Base-by-base conservation (phyloP, 2,113 vertebrate genomes). In the Cyanoderma ruficeps region DNA sequence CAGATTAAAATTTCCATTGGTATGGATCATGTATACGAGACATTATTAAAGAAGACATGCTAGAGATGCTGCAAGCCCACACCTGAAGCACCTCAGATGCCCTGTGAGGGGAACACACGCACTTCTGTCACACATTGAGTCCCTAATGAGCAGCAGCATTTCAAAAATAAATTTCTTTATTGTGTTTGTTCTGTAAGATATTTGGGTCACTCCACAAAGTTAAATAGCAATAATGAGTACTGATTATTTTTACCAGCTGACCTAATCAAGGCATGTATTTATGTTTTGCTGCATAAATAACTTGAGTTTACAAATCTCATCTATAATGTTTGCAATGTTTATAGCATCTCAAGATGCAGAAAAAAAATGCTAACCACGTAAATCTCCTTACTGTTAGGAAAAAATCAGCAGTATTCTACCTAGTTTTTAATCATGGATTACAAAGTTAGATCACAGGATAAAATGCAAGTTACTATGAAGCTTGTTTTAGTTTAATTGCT, bases 401-500 rank as follows among this genome's bases (percentile, higher is more conserved):
- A 42, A 93, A 83, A 55, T 55, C 30, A 56, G 20, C 22, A 59
- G 15, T 80, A n/a, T 41, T 85, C 22, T 59, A 77, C 27, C 24
- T 71, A 55, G 69, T 74, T 92, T 93, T 91, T 55, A 86, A 52
- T 77, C 22, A 25, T 37, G 31, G 74, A 13, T 72, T 80, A n/a
- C 16, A 47, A 88, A 93, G 39, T 50, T 77, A 85, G 55, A 83
- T 70, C 71, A 70, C n/a, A 86, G 41, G 55, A 14, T 86, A 61
- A 93, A 96, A 96, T 22, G 14, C 27, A 52, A 83, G 61, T 72
- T 91, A 35, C 30, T 83, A 15, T 47, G 47, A 92, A 93, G 42
- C 10, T 77, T 64, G 13, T 31, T 86, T 42, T 18, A 63, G 33
- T 70, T 96, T 95, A 93, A 95, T 93, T 83, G 68, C 91, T 93